Evolutionary conservation across 2,888 invertebrate species (phyloP).

Genomic region (Marasmarcha lunaedactyla): DNA sequence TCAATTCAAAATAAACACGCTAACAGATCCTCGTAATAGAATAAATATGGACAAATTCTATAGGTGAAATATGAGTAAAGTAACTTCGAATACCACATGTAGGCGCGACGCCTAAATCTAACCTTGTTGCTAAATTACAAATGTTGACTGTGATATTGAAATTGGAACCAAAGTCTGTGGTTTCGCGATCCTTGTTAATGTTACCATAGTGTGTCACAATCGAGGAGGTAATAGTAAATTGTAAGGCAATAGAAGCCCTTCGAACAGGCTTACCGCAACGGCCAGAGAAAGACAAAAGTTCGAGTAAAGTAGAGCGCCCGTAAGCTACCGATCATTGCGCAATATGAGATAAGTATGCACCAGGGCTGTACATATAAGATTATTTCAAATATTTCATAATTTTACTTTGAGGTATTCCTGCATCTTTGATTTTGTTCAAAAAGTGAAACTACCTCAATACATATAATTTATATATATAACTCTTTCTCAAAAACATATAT

Average conservation of each 20-base stretch:
- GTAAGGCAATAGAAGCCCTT: constrained; percentile 2
- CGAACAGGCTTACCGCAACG: neutral
- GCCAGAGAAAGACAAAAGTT: constrained; percentile 39
- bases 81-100: too few species aligned
- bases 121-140: neutral
- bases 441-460: too few species aligned
- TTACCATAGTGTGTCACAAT: neutral
- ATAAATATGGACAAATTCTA: too few species aligned
- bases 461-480: too few species aligned
- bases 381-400: too few species aligned
- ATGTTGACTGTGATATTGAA: neutral
- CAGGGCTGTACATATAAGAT: constrained; percentile 30
- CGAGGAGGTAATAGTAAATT: neutral
- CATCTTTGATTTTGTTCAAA: too few species aligned
- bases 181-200: neutral
- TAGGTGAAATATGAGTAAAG: too few species aligned
- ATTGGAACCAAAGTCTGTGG: neutral
- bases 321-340: constrained; percentile 39
- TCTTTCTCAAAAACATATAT: too few species aligned
- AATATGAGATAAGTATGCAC: constrained; percentile 23
- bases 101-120: neutral
- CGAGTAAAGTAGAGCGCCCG: constrained; percentile 55
- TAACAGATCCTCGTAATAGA: too few species aligned
- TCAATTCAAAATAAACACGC: too few species aligned
- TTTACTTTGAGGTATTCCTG: too few species aligned